Conservation (phyloP, 2,113 vertebrate genomes). For the Cyprinodon brontotheroides region DNA sequence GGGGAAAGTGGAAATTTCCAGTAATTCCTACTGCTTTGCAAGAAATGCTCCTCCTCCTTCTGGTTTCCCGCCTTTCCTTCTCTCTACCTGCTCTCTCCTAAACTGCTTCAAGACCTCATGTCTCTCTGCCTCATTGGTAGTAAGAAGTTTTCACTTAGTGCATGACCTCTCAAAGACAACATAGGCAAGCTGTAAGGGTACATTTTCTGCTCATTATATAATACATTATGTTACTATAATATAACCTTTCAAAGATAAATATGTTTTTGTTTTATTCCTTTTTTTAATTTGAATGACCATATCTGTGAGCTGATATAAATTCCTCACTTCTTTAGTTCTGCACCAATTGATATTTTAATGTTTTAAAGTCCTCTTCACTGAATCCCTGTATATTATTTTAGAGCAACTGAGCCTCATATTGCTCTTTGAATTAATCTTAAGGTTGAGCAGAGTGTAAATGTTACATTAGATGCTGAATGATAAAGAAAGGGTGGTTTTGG, state of each 20-base stretch:
- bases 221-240: not conserved
- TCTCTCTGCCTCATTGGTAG: conserved; percentile 15
- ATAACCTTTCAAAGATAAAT: not conserved
- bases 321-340: no score
- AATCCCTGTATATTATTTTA: conserved; percentile 23
- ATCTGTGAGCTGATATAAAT: not conserved
- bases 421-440: conserved; percentile 18
- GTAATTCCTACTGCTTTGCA: conserved; percentile 68
- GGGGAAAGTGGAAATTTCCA: conserved; percentile 86
- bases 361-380: not conserved
- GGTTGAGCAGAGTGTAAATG: conserved; percentile 23
- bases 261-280: not conserved
- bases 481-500: conserved; percentile 49
- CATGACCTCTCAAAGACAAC: not conserved
- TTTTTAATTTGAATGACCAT: not conserved
- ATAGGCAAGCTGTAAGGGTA: not conserved
- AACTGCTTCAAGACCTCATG: conserved; percentile 34
- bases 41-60: conserved; percentile 69
- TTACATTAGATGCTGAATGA: conserved; percentile 48
- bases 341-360: not conserved
- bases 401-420: not conserved
- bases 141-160: conserved; percentile 13
- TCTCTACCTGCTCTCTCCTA: conserved; percentile 71
- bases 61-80: conserved; percentile 72
- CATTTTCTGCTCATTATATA: not conserved